These are phyloP conservation scores for Anas flavirostris DNA, from an alignment of 2,797 vertebrate species.

Conservation along the genomic window DNA sequence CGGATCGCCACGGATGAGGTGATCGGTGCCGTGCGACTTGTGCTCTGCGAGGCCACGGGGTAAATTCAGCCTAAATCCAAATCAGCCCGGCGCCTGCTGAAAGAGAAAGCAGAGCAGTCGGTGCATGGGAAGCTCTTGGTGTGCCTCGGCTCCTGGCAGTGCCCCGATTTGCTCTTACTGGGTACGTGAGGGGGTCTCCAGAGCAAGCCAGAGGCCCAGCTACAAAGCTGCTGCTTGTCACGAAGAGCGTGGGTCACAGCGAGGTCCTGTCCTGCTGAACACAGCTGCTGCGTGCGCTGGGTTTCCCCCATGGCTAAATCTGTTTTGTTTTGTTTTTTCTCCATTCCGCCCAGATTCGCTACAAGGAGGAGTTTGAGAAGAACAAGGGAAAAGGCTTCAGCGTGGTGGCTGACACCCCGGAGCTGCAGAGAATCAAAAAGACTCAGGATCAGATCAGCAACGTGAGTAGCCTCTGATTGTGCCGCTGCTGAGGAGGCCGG, in stretches of 20 bases:
- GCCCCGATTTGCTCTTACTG: fast-evolving
- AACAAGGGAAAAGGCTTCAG: slow-evolving; percentile 95
- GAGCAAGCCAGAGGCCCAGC: fast-evolving
- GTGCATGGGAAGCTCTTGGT: neutral
- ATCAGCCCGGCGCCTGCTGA: neutral
- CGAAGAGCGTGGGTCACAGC: fast-evolving
- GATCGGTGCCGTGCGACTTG: fast-evolving
- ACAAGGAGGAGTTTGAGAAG: slow-evolving; percentile 99
- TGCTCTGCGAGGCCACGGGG: fast-evolving
- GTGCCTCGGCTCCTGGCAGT: neutral
- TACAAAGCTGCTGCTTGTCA: neutral
- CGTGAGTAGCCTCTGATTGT: slow-evolving; percentile 75
- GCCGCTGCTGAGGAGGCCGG: neutral
- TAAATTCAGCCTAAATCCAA: fast-evolving
- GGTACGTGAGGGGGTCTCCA: fast-evolving
- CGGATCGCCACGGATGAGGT: fast-evolving
- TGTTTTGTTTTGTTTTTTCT: too few relatives aligned
- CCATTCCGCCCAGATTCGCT: slow-evolving; percentile 83
- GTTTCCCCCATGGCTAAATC: fast-evolving
- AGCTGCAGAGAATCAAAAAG: slow-evolving; percentile 95
- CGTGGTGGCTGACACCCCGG: slow-evolving; percentile 92
- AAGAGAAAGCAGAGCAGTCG: neutral
- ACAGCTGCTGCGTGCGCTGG: neutral
- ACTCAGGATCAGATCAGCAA: slow-evolving; percentile 98
- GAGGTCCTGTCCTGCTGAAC: neutral